phyloP scores from a whole-genome alignment of 2,797 vertebrate genomes.

The Diceros bicornis region DNA sequence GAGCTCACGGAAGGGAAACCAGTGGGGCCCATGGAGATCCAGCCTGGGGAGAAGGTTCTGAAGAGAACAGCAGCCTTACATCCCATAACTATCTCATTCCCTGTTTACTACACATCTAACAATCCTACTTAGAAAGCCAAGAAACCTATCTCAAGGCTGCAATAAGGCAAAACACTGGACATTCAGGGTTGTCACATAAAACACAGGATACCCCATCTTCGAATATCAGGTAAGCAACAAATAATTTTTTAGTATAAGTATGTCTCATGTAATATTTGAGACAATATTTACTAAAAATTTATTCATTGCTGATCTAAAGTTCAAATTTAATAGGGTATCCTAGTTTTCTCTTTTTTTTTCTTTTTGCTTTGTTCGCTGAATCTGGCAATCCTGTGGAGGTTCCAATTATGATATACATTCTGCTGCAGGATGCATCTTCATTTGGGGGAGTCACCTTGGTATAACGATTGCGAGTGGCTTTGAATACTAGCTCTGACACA shows the following conservation, averaged over 20 bases:
- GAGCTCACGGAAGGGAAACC: not conserved
- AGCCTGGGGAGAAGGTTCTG: not conserved
- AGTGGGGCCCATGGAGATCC: accelerated
- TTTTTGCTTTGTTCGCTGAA: not conserved
- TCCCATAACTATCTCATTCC: not conserved
- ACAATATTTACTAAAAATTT: not conserved
- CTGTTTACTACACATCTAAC: not conserved
- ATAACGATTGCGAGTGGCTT: not conserved
- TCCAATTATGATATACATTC: not conserved
- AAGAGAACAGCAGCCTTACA: not conserved
- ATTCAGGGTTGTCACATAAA: not conserved
- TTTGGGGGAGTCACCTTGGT: not conserved
- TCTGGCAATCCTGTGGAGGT: too few relatives aligned
- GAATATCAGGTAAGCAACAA: not conserved
- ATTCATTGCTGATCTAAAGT: constrained; percentile 23
- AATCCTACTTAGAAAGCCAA: not conserved
- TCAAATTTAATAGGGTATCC: not conserved
- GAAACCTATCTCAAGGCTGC: not conserved
- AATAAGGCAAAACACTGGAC: not conserved
- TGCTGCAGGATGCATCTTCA: not conserved
- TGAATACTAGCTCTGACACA: not conserved
- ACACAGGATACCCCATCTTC: not conserved
- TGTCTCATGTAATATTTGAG: not conserved
- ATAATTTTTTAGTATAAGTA: not conserved
- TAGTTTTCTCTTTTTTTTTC: not conserved